A percentile compares a stretch with the other conserved stretches of the same genome.
Evolutionary conservation across 2,797 vertebrate species (phyloP).

Genomic region (Sebastes matsubarae): DNA sequence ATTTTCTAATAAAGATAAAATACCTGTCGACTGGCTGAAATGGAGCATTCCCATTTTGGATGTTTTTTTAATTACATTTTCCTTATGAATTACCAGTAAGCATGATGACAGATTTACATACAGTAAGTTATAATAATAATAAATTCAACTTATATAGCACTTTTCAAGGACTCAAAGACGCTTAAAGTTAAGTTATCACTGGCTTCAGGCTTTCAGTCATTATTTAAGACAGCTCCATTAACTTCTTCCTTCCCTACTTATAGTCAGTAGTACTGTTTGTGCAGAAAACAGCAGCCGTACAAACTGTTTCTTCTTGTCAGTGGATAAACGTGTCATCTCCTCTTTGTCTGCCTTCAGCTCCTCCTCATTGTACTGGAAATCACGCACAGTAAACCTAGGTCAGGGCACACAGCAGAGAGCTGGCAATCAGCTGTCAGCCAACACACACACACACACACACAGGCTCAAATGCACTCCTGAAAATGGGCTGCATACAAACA

Average conservation of each 20-base stretch:
- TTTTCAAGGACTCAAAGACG: too few relatives aligned
- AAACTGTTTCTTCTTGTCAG: slow-evolving; percentile 99
- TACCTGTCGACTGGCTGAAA: not conserved
- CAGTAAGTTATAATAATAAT: not conserved
- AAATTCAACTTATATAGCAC: too few relatives aligned
- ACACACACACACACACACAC: not conserved
- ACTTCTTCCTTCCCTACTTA: not conserved
- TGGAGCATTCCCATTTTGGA: not conserved
- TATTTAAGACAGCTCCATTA: not conserved
- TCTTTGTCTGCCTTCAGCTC: slow-evolving; percentile 99
- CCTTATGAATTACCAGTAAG: not conserved
- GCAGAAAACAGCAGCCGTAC: slow-evolving; percentile 76
- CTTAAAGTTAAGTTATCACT: not conserved
- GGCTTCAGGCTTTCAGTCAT: not conserved
- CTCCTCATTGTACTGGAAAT: slow-evolving; percentile 99
- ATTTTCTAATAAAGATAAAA: not conserved
- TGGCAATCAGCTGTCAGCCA: slow-evolving; percentile 14
- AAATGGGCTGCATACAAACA: not conserved
- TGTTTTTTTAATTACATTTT: not conserved
- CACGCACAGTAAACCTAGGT: slow-evolving; percentile 92
- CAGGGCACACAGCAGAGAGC: slow-evolving; percentile 36
- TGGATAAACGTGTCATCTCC: slow-evolving; percentile 97
- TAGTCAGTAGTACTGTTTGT: not conserved
- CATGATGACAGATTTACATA: not conserved
- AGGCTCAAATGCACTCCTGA: not conserved